These are phyloP conservation scores for Tonatia bakeri DNA, from an alignment of 2,113 vertebrate species.

Conservation along the genomic window DNA sequence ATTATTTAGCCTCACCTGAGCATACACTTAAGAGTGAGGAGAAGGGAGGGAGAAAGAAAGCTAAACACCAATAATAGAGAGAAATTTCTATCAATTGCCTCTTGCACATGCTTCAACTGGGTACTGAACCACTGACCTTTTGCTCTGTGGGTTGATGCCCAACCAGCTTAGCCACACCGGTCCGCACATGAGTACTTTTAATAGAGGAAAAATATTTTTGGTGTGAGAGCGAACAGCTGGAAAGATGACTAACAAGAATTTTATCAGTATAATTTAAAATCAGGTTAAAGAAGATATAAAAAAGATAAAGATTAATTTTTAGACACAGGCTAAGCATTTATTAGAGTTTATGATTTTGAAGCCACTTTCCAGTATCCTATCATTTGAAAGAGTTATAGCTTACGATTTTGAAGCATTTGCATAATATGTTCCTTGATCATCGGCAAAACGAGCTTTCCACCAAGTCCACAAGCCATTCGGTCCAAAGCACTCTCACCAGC, in stretches of 20 bases:
- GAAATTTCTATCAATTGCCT: too few relatives aligned
- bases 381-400: slow-evolving; percentile 68
- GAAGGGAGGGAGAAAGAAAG: too few relatives aligned
- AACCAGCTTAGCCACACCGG: too few relatives aligned
- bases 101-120: too few relatives aligned
- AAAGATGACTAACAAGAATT: not conserved
- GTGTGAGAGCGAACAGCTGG: not conserved
- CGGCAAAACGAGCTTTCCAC: slow-evolving; percentile 95
- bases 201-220: not conserved
- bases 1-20: too few relatives aligned
- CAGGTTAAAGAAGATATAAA: not conserved
- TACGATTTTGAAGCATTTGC: slow-evolving; percentile 98
- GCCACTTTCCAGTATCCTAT: not conserved
- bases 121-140: too few relatives aligned
- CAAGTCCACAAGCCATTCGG: slow-evolving; percentile 96
- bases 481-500: slow-evolving; percentile 97
- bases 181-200: not conserved
- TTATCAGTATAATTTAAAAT: not conserved
- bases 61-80: too few relatives aligned
- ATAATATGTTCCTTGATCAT: slow-evolving; percentile 99
- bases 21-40: too few relatives aligned
- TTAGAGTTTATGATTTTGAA: not conserved
- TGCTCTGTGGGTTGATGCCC: too few relatives aligned
- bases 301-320: not conserved
- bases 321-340: not conserved